Percentiles rank a stretch among this genome's conserved stretches.
These are phyloP conservation scores for Lanius ludovicianus DNA, from an alignment of 2,113 vertebrate genomes.

Conservation along the genomic window DNA sequence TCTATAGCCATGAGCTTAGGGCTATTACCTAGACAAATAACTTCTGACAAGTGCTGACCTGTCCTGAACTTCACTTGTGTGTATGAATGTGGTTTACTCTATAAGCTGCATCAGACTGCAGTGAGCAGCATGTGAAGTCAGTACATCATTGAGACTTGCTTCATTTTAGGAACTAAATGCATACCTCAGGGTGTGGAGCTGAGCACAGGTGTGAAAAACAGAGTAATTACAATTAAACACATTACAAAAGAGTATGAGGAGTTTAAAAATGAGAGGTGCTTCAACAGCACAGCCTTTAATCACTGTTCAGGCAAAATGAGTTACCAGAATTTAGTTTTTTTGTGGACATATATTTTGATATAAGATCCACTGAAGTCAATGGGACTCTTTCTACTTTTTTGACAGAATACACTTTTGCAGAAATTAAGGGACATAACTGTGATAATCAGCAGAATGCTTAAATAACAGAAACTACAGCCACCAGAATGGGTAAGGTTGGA, in stretches of 20 bases:
- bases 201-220: background rate
- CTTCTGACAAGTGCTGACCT: background rate
- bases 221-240: background rate
- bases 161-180: background rate
- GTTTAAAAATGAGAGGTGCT: background rate
- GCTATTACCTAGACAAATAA: background rate
- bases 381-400: background rate
- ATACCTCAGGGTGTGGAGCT: background rate
- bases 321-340: background rate
- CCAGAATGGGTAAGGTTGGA: background rate
- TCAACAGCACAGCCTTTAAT: background rate
- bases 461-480: background rate
- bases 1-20: background rate
- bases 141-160: background rate
- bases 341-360: background rate
- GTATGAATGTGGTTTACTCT: background rate
- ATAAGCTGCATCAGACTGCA: background rate
- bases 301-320: background rate
- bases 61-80: background rate
- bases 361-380: background rate
- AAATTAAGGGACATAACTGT: background rate
- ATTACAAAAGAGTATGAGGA: background rate
- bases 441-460: background rate
- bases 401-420: background rate
- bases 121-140: background rate